Evolutionary conservation across 92 coral and sea anemone genomes (phyloP), one percentile per base, ranked within the genome.

Genomic region (Parazoanthus atlanticus): DNA sequence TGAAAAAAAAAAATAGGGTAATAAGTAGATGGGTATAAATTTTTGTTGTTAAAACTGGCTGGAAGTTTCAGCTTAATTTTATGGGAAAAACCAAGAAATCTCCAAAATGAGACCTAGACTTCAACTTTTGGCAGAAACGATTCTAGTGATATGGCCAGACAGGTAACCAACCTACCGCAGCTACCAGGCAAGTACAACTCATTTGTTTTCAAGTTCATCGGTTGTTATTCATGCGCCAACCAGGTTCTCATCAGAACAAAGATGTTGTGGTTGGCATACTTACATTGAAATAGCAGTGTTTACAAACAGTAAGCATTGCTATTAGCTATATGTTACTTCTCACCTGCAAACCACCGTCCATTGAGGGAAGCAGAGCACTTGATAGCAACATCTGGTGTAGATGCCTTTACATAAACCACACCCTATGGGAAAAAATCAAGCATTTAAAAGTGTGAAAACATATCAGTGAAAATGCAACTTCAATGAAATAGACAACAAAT

Each of bases 261-360:
- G 65, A 56, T 1, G 3, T 56, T 15, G 3, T 2, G 28, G 69
- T 6, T 61, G 26, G 25, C 67, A 61, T 23, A 61, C 15, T 6
- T 19, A 12, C 25, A 61, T 3, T 19, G 1, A 0, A 21, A 23
- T 21, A 61, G 67, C 69, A 33, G n/a, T n/a, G n/a, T n/a, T n/a
- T n/a, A n/a, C n/a, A n/a, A n/a, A n/a, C n/a, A n/a, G 5, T 74
- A 5, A 43, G 25, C 8, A 33, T 15, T 19, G 61, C 65, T 73
- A 86, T 28, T 33, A 58, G n/a, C 8, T 26, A 67, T 32, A 36
- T 54, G 1, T 31, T 86, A 13, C 56, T 12, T 33, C 93, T 56
- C 80, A 96, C 99, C 99, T 32, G 99, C 99, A 94, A 97, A 97
- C 99, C 99, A 97, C 33, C 99, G 86, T 16, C 99, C 99, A 78